Evolutionary conservation across 2,888 invertebrate species (phyloP).

Genomic region (Chesias legatella): DNA sequence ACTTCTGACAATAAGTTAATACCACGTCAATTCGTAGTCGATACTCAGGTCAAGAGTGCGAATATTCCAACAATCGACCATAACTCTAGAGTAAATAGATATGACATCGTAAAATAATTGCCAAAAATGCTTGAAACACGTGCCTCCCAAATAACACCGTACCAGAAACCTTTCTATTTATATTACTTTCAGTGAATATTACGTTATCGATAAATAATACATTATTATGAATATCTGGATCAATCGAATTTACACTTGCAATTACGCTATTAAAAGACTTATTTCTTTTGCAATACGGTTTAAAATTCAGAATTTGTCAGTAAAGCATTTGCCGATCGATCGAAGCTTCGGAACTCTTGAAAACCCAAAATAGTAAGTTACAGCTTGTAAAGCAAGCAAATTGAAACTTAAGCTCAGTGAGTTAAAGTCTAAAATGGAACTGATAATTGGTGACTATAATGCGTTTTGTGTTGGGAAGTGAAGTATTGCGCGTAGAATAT

Average conservation of each 20-base stretch:
- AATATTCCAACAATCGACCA: too few relatives aligned
- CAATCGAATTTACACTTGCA: slow-evolving; percentile 10
- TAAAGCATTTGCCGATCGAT: slow-evolving; percentile 48
- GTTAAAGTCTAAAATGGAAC: slow-evolving; percentile 26
- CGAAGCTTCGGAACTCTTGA: slow-evolving; percentile 37
- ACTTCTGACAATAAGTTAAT: too few relatives aligned
- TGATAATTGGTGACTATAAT: slow-evolving; percentile 20
- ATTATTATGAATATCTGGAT: slow-evolving; percentile 13
- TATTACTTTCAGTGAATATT: too few relatives aligned
- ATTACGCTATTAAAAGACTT: slow-evolving; percentile 33
- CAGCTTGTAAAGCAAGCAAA: background rate
- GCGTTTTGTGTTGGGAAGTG: slow-evolving; percentile 28
- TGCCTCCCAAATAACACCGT: too few relatives aligned
- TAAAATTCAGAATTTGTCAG: slow-evolving; percentile 35
- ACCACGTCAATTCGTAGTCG: too few relatives aligned
- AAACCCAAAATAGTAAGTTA: background rate
- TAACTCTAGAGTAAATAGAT: too few relatives aligned
- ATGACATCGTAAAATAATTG: too few relatives aligned
- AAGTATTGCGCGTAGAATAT: slow-evolving; percentile 71
- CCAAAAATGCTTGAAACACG: too few relatives aligned
- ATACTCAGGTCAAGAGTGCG: too few relatives aligned
- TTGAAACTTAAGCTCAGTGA: background rate
- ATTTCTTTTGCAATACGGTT: slow-evolving; percentile 27
- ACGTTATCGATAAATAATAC: slow-evolving; percentile 8
- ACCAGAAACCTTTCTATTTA: too few relatives aligned